A percentile compares a stretch with the other conserved stretches of the same genome.
phyloP scores from a whole-genome alignment of 2,797 vertebrate species.

The Xenentodon cancila region DNA sequence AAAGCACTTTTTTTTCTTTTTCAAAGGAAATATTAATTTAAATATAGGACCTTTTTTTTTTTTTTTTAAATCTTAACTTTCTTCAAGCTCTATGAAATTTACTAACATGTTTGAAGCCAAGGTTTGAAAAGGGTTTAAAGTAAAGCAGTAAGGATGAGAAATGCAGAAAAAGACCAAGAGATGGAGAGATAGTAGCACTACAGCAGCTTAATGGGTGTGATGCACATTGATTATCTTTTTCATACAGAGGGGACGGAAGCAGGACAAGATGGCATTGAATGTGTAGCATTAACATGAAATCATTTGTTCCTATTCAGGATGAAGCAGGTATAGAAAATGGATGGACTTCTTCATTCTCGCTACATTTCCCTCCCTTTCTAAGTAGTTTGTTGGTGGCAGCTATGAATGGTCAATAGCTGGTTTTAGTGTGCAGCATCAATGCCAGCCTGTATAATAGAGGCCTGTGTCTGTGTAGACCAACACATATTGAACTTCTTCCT shows the following conservation, averaged over 20 bases:
- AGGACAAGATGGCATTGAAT: conserved; percentile 36
- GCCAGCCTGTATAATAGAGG: conserved; percentile 30
- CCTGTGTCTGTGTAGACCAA: conserved; percentile 20
- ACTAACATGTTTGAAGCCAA: conserved; percentile 41
- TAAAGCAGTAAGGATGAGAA: conserved; percentile 24
- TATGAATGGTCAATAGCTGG: conserved; percentile 49
- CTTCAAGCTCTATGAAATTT: conserved; percentile 33
- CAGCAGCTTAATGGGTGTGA: conserved; percentile 64
- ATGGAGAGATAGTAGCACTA: too few relatives aligned
- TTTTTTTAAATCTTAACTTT: too few relatives aligned
- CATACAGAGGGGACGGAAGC: conserved; percentile 32
- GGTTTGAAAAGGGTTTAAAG: conserved; percentile 30
- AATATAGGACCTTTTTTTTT: too few relatives aligned
- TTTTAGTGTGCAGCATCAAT: conserved; percentile 38
- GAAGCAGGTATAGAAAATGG: too few relatives aligned
- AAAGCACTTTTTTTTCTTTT: too few relatives aligned
- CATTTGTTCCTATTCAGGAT: conserved; percentile 17
- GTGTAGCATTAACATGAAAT: conserved; percentile 60
- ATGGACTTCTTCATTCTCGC: conserved; percentile 34
- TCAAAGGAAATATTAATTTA: too few relatives aligned
- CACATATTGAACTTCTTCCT: conserved; percentile 7
- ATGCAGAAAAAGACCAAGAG: conserved; percentile 9
- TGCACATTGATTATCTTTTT: conserved; percentile 68
- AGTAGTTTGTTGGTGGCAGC: conserved; percentile 29
- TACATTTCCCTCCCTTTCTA: conserved; percentile 44